Base-by-base conservation (phyloP, 2,888 invertebrate genomes). In the Lasius fuliginosus region DNA sequence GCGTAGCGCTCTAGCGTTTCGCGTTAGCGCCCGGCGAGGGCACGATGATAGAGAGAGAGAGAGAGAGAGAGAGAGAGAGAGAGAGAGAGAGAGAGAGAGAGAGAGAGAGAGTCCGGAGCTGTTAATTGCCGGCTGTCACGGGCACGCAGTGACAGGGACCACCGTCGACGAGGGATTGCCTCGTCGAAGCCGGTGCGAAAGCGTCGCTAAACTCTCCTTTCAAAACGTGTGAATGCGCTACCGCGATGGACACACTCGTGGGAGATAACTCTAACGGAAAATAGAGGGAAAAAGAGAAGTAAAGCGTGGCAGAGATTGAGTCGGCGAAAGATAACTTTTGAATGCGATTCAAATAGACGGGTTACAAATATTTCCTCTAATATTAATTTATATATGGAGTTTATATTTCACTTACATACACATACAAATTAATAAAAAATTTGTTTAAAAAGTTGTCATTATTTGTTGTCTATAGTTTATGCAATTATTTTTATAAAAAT, bases 41-140 rank as follows among this genome's bases (percentile, higher is more conserved):
- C 79, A 81, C 73, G 60, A 36, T 18, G 73, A 68, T 42, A 42
- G 60, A 77, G 83, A 68, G 69, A 83, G 36, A 81, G 23, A 42
- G 60, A 77, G 83, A 68, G 69, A 83, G 27, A 81, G 79, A 65
- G 86, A 89, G 86, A 86, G 92, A 92, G 92, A 93, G 92, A n/a
- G n/a, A 42, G 60, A 77, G 83, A 68, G 69, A 83, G 36, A 81
- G 23, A 42, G 60, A 77, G 83, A 68, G 69, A 83, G 27, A 81
- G 79, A 65, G 86, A 89, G 86, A 86, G 92, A 92, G 92, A 93
- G 92, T 92, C 93, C 93, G 93, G 91, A 91, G 92, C 94, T 92
- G 94, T 95, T 95, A 95, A 95, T 95, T 95, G 94, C 93, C 87
- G 92, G 91, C 95, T 95, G 95, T 94, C 95, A 95, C 92, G 89